Evolutionary conservation across 2,888 invertebrate species (phyloP).

Genomic region (Drosophila dives): DNA sequence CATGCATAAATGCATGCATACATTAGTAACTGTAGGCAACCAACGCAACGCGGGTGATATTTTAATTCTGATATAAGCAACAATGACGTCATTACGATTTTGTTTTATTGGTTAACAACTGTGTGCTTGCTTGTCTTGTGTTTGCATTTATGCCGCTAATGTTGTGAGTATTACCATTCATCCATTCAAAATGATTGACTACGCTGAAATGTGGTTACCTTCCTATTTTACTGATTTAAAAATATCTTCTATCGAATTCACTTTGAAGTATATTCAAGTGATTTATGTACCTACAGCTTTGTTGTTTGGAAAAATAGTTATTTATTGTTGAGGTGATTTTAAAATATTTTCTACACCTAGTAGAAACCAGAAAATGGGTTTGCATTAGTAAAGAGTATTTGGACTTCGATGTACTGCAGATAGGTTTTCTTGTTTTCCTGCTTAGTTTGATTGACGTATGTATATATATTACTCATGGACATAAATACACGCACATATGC

Average conservation of each 20-base stretch:
- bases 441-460: constrained; percentile 3
- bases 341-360: background rate
- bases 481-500: background rate
- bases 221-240: background rate
- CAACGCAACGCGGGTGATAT: constrained; percentile 2
- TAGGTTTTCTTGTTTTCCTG: constrained; percentile 12
- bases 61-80: constrained; percentile 4
- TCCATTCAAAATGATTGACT: background rate
- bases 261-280: background rate
- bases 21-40: constrained; percentile 6
- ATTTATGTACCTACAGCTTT: background rate
- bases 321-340: background rate
- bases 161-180: background rate
- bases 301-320: background rate
- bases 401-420: background rate
- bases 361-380: constrained; percentile 27
- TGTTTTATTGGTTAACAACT: constrained; percentile 14
- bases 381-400: constrained; percentile 5
- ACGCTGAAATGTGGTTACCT: background rate
- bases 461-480: background rate
- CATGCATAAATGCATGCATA: constrained; percentile 6
- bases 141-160: background rate
- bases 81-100: constrained; percentile 56
- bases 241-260: background rate
- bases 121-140: background rate